Conservation (phyloP, 2,797 vertebrate genomes). For the Okamejei kenojei region DNA sequence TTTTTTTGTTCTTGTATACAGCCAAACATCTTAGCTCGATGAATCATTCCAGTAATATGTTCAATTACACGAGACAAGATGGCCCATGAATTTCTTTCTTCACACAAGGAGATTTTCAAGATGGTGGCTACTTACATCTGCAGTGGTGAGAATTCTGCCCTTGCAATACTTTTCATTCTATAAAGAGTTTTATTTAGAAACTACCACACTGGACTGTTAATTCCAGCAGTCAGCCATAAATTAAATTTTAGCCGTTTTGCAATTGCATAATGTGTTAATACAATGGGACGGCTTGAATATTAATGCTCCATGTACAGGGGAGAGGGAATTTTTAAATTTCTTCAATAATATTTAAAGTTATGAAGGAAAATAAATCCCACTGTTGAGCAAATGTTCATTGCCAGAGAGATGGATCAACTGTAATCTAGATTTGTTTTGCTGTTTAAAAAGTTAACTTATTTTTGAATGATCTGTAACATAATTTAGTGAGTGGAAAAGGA, state of each 20-base stretch:
- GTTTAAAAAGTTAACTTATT: too few species aligned
- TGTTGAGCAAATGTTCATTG: too few species aligned
- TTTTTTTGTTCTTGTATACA: conserved; percentile 33
- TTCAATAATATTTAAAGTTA: too few species aligned
- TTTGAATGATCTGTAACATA: too few species aligned
- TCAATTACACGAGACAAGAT: conserved; percentile 26
- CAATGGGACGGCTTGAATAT: background rate
- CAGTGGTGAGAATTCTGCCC: conserved; percentile 31
- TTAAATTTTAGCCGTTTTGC: background rate
- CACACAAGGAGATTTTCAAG: conserved; percentile 39
- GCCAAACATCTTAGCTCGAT: conserved; percentile 21
- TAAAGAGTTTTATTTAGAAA: background rate
- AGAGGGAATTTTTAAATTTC: background rate
- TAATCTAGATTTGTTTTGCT: too few species aligned
- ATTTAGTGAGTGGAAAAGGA: background rate
- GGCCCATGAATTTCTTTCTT: conserved; percentile 39
- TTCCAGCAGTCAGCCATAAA: background rate
- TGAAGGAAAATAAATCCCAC: too few species aligned
- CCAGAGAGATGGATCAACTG: too few species aligned
- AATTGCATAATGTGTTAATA: background rate
- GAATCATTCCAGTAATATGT: conserved; percentile 33
- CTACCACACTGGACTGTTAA: background rate
- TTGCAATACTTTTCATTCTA: conserved; percentile 1
- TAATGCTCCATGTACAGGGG: background rate
- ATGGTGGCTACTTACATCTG: conserved; percentile 38